Evolutionary conservation across 2,888 invertebrate genomes (phyloP), one percentile per base, ranked within the genome.

Genomic region (Hyposoter didymator): DNA sequence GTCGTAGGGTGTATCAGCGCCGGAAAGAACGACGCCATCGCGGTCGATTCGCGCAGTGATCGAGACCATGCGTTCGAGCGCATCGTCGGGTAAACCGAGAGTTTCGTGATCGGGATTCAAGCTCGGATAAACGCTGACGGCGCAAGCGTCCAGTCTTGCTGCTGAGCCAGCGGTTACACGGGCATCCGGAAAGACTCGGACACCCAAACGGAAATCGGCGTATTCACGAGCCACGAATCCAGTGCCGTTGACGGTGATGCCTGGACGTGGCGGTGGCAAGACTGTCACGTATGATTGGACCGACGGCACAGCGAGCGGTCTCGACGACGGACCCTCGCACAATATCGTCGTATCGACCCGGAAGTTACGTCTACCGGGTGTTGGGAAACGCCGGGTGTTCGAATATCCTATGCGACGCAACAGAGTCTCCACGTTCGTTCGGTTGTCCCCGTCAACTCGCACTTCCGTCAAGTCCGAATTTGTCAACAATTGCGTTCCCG

Each of bases 91-190:
- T 85, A 98, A 95, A 39, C 96, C 95, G 87, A 98, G 95, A 89
- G 97, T 97, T 94, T 99, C 99, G 94, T 99, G 98, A 94, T 99
- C 99, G 8, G 99, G 98, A 95, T 99, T 98, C 89, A 99, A 95
- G 8, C 98, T 98, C 47, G 99, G 99, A 94, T 98, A 98, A 84
- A 99, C 98, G 66, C 98, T 97, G 81, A 99, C 97, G 85, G 97
- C 97, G 94, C 99, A 99, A 78, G 98, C 98, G 94, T 99, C 99
- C 90, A 99, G 94, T 93, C 97, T 96, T 93, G 93, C 92, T 0
- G 93, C 93, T 0, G 93, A 90, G 49, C 95, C 95, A 14, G 97
- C 96, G 6, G 95, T 95, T 74, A 99, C 97, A 78, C 95, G 95
- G 19, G 99, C 96, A 91, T 98, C 98, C 1, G 98, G 97, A 94